Conservation (phyloP, 2,797 vertebrate genomes). For the Toxotes lorentzi region DNA sequence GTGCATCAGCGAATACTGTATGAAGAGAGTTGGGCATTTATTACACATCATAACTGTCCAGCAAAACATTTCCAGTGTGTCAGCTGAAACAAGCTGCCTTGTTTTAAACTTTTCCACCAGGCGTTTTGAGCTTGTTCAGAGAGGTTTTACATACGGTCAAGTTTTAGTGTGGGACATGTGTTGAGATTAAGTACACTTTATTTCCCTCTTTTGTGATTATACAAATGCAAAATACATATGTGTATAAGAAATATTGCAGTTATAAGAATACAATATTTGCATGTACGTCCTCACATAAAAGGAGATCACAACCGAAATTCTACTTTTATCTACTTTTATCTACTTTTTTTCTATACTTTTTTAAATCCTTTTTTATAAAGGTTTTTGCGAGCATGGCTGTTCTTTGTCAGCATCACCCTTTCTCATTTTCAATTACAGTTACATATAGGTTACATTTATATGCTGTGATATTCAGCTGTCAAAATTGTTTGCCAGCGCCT, state of each 20-base stretch:
- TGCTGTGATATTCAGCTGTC: slow-evolving; percentile 22
- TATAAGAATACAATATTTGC: too few species aligned
- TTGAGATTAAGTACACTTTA: too few species aligned
- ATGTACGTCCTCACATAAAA: neutral
- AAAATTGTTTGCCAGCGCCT: slow-evolving; percentile 28
- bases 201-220: neutral
- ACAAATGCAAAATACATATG: neutral
- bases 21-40: neutral
- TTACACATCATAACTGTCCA: neutral
- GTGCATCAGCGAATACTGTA: neutral
- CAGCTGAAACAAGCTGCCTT: neutral
- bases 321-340: too few species aligned
- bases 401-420: slow-evolving; percentile 40
- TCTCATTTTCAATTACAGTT: slow-evolving; percentile 21
- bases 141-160: neutral
- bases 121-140: neutral
- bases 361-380: neutral
- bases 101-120: too few species aligned
- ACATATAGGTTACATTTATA: slow-evolving; percentile 10
- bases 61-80: neutral
- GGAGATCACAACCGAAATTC: neutral
- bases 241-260: neutral
- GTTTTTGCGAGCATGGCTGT: neutral
- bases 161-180: neutral
- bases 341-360: too few species aligned